Conservation (phyloP, 37 sponge, comb jelly and placozoan species). For the Agelas oroides region DNA sequence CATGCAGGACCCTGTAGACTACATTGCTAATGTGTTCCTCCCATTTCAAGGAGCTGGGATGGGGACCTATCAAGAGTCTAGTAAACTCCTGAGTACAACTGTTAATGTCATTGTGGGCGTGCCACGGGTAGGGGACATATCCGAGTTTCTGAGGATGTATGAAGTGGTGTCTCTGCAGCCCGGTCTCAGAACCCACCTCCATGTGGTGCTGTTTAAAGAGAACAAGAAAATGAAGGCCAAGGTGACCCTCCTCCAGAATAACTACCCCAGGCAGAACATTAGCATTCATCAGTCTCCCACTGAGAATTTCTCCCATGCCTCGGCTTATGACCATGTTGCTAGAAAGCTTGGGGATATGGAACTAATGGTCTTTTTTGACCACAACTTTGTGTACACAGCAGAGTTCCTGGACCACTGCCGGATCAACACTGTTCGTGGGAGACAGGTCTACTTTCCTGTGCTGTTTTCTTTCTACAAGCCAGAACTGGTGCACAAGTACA, state of each 20-base stretch:
- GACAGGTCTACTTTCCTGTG: slow-evolving; percentile 56
- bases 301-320: background rate
- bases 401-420: slow-evolving; percentile 55
- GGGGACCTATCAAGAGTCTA: slow-evolving; percentile 17
- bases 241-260: background rate
- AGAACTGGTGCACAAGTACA: slow-evolving; percentile 24
- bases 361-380: slow-evolving; percentile 46
- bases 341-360: slow-evolving; percentile 1
- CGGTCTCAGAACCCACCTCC: slow-evolving; percentile 27
- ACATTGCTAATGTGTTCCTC: slow-evolving; percentile 56
- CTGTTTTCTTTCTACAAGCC: slow-evolving; percentile 68
- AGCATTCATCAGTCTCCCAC: background rate
- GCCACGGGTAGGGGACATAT: background rate
- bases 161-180: slow-evolving; percentile 27
- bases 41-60: slow-evolving; percentile 59
- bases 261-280: slow-evolving; percentile 20
- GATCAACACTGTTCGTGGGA: slow-evolving; percentile 35
- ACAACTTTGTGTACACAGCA: slow-evolving; percentile 30
- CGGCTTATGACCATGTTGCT: slow-evolving; percentile 22
- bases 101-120: slow-evolving; percentile 36
- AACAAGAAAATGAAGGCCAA: background rate
- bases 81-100: background rate
- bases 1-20: background rate
- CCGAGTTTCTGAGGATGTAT: slow-evolving; percentile 41
- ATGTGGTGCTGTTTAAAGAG: slow-evolving; percentile 21